Evolutionary conservation across 2,113 vertebrate genomes (phyloP), one percentile per base, ranked within the genome.

Genomic region (Physeter macrocephalus): DNA sequence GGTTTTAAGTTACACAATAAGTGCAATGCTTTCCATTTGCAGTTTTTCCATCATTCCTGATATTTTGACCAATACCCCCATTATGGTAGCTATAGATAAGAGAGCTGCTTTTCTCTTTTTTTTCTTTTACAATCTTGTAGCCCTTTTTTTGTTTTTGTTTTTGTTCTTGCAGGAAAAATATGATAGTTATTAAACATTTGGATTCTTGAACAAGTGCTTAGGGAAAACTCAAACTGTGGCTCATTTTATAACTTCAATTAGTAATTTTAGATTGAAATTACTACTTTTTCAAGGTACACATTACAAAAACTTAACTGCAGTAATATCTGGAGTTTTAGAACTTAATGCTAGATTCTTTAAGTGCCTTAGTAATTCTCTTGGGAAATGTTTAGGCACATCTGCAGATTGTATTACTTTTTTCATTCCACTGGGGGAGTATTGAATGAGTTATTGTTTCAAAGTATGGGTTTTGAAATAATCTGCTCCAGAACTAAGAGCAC

Each of bases 321-420:
- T 82, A 88, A 82, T 75, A 96, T 91, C 41, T 54, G n/a, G 59
- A 96, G 61, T 81, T 87, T 95, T 72, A 72, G 39, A 95, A 57
- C 9, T 88, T 94, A 74, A 59, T 86, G n/a, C 21, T 46, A 81
- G 69, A 64, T 81, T 92, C 54, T 88, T 13, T 12, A 64, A 81
- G 29, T 86, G 61, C 29, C 61, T 91, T 84, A 64, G 39, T 59
- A 39, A 71, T 83, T 67, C 66, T n/a, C 85, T 49, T 41, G 77
- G 49, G 66, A 82, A 41, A 11, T 54, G 10, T 67, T 66, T 57
- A 59, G 88, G 54, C 72, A 64, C 34, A 83, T 93, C 89, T 94
- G 39, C 6, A 39, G n/a, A 78, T 87, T 72, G 29, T 43, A 75
- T 97, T 96, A 86, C 95, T 86, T 94, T 62, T 88, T 54, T 89